Evolutionary conservation across 2,797 vertebrate species (phyloP).

Genomic region (Pseudomugil tenellus): DNA sequence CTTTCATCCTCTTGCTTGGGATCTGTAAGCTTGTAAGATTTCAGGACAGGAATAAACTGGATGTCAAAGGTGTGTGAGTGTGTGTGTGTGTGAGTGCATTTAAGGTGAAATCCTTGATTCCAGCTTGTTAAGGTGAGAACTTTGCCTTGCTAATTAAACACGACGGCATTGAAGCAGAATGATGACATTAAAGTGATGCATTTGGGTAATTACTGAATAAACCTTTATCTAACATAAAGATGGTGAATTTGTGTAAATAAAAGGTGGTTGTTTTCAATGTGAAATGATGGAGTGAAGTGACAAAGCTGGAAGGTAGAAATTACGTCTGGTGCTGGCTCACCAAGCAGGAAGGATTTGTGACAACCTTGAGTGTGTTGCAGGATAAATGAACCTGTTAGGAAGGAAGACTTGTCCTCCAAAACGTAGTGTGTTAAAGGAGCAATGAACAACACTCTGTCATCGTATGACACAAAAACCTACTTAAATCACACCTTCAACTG

Average conservation of each 20-base stretch:
- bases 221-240: too few species aligned
- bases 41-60: conserved; percentile 36
- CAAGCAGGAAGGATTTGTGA: not conserved
- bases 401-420: not conserved
- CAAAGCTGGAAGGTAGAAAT: not conserved
- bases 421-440: not conserved
- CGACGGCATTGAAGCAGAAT: conserved; percentile 4
- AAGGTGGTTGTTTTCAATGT: not conserved
- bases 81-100: not conserved
- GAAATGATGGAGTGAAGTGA: not conserved
- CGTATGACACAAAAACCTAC: too few species aligned
- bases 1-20: conserved; percentile 40
- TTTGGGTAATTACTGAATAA: conserved; percentile 23
- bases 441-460: too few species aligned
- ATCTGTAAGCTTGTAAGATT: conserved; percentile 40
- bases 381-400: not conserved
- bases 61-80: conserved; percentile 37
- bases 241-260: not conserved
- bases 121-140: not conserved
- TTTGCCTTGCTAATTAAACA: not conserved
- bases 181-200: conserved; percentile 4
- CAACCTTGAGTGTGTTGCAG: not conserved
- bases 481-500: too few species aligned
- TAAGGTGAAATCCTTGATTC: not conserved
- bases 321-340: not conserved